phyloP scores from a whole-genome alignment of 1,140 invertebrate genomes.

The Plectrocnemia conspersa region DNA sequence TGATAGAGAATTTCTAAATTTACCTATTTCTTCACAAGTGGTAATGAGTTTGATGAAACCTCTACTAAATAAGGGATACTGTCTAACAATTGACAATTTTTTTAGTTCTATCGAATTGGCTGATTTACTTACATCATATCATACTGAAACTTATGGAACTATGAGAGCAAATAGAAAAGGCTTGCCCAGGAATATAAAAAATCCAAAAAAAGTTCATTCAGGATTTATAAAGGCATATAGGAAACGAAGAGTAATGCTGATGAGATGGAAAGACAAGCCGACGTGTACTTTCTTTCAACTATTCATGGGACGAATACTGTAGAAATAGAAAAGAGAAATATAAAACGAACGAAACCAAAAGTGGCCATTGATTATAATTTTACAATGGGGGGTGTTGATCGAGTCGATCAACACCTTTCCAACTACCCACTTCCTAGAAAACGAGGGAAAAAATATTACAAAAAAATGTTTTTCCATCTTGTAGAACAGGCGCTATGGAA shows the following conservation, averaged over 20 bases:
- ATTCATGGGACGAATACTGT: constrained; percentile 15
- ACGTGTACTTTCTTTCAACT: constrained; percentile 20
- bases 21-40: no score
- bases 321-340: constrained; percentile 10
- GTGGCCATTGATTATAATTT: constrained; percentile 14
- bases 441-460: constrained; percentile 22
- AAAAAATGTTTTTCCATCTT: constrained; percentile 20
- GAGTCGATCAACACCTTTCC: constrained; percentile 14
- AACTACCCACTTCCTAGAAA: constrained; percentile 17
- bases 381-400: constrained; percentile 19
- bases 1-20: no score
- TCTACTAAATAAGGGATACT: no score
- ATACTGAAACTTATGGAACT: constrained; percentile 14
- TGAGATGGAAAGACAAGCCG: constrained; percentile 21
- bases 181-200: constrained; percentile 15
- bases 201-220: constrained; percentile 15
- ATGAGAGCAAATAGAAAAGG: constrained; percentile 13
- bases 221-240: constrained; percentile 8
- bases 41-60: no score
- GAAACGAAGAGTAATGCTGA: constrained; percentile 20
- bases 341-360: neutral
- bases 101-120: no score
- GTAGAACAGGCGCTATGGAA: constrained; percentile 15
- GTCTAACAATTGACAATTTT: no score
- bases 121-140: no score